Evolutionary conservation across 2,797 vertebrate genomes (phyloP), one percentile per base, ranked within the genome.

Genomic region (Nannoperca obscura): DNA sequence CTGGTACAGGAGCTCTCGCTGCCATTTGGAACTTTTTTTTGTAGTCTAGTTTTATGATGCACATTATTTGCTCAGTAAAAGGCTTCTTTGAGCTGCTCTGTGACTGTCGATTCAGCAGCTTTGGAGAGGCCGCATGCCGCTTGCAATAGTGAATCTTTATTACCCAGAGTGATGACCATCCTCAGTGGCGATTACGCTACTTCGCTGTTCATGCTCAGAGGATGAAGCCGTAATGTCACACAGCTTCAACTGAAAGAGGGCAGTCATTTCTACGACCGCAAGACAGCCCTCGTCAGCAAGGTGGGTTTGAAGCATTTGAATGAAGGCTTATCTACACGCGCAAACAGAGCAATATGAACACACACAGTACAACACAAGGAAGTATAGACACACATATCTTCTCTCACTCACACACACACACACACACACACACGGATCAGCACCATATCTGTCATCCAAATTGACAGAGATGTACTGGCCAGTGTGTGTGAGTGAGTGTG

Each of bases 361-460:
- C 42, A 40, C 19, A 62, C 24, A 36, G 24, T n/a, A 10, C 47
- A 76, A 50, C 5, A 7, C 30, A 49, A 13, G 46, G 17, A 20
- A 11, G 55, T 20, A 63, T 17, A 71, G 17, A 57, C n/a, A 60
- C 30, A 72, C n/a, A 22, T 5, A 69, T 32, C 10, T 5, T 32
- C 32, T 32, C 32, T 32, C 14, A 22, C 42, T 38, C 24, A 40
- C 24, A 10, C 3, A 66, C 17, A 68, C 8, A 81, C 3, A 63
- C 12, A 58, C 1, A 27, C 10, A 68, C 71, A 81, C 78, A 89
- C 68, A 73, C 82, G 84, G 5, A 0, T 12, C 24, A 64, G 74
- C 59, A 74, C 11, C 40, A 44, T 46, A 81, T 89, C 73, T 57
- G 80, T 90, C 86, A 87, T 55, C 60, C 49, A 91, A 85, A 91